Evolutionary conservation across 37 sponge, comb jelly and placozoan genomes (phyloP), one percentile per base, ranked within the genome.

Genomic region (Crambe crambe): DNA sequence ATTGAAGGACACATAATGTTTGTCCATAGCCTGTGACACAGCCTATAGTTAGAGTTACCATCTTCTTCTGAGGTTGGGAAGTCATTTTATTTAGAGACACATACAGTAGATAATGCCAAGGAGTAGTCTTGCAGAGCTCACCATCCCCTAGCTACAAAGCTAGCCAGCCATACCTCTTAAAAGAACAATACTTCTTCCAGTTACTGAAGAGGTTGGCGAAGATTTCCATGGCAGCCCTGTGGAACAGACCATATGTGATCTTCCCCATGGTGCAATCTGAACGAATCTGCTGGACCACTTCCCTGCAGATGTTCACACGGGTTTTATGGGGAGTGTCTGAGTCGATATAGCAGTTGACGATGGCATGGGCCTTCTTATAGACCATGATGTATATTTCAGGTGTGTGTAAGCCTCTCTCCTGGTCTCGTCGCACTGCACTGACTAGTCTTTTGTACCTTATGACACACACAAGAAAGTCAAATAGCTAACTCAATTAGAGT

Each of bases 301-400:
- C 88, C 0, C 44, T n/a, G 17, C 90, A 63, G 31, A 87, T 64
- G 44, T 95, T 95, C 38, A 96, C 91, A 82, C 89, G 91, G 1
- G 92, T 73, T 83, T 64, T 69, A 25, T 95, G 98, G 20, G 80
- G 75, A 21, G 95, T 82, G n/a, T 83, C 56, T 4, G 95, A 97
- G 27, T 92, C 85, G 17, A 97, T 69, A 69, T 75, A 97, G 73
- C 95, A 95, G 78, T 89, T 89, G 58, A 90, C 85, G 25, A 97
- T 89, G 38, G 98, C 95, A 32, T 87, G 82, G 29, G 95, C 98
- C 41, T 97, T 97, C 61, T 89, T 84, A 60, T 89, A 83, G 2
- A 97, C 59, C 39, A 92, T 83, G 68, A 71, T 78, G 35, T 93
- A 89, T 39, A 87, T 85, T 40, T 90, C 91, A 42, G 75, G 93